These are phyloP conservation scores for Glaucidium brasilianum DNA, from an alignment of 2,113 vertebrate species.

Conservation along the genomic window DNA sequence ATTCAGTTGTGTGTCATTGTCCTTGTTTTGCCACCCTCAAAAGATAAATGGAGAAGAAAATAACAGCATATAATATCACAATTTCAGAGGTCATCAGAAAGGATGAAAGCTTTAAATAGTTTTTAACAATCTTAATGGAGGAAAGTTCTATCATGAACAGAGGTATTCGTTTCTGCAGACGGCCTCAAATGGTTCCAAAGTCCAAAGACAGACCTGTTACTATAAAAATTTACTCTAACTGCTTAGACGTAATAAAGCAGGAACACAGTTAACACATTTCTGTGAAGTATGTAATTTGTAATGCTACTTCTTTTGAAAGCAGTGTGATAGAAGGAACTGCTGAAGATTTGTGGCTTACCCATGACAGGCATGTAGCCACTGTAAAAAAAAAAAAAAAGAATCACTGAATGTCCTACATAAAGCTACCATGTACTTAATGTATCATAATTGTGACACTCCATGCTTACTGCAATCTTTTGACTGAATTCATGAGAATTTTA, in stretches of 20 bases:
- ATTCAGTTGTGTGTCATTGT: rapidly evolving
- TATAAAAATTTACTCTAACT: background rate
- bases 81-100: background rate
- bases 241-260: background rate
- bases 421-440: background rate
- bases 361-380: background rate
- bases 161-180: background rate
- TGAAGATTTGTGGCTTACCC: background rate
- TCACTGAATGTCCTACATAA: background rate
- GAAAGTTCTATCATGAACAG: background rate
- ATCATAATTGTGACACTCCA: background rate
- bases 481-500: background rate
- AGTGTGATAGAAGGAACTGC: background rate
- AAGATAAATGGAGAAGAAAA: background rate
- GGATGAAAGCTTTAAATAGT: background rate
- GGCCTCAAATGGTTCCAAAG: background rate
- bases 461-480: background rate
- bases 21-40: background rate
- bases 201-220: background rate
- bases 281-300: background rate
- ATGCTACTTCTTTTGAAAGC: background rate
- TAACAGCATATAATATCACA: background rate
- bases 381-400: background rate
- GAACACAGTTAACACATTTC: background rate
- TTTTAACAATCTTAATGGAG: background rate